A percentile compares a stretch with the other conserved stretches of the same genome.
Conservation (phyloP, 2,888 invertebrate species). For the Aspidapion aeneum region DNA sequence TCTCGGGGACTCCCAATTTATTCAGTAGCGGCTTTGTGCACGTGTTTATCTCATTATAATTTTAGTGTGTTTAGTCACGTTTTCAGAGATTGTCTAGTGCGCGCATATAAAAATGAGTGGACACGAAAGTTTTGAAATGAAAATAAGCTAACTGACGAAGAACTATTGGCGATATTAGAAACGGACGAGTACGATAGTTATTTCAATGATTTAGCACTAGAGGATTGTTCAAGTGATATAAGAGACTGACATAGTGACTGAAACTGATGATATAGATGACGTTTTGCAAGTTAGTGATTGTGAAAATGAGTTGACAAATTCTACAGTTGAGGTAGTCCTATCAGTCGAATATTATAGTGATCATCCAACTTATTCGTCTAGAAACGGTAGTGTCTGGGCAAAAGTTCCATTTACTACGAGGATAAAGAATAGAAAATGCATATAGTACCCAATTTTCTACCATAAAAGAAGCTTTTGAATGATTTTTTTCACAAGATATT, state of each 20-base stretch:
- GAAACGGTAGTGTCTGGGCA: conserved; percentile 16
- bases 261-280: conserved; percentile 9
- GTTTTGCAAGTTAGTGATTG: conserved; percentile 18
- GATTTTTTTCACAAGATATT: conserved; percentile 2
- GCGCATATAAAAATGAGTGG: neutral
- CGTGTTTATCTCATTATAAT: neutral
- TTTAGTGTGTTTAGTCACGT: too few relatives aligned
- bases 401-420: conserved; percentile 16
- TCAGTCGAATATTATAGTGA: conserved; percentile 13
- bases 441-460: neutral
- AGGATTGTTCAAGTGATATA: conserved; percentile 16
- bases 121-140: neutral
- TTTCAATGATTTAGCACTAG: conserved; percentile 17
- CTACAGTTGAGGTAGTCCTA: conserved; percentile 10
- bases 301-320: conserved; percentile 18
- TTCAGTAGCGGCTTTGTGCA: neutral
- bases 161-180: conserved; percentile 5
- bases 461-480: neutral
- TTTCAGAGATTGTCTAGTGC: neutral
- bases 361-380: conserved; percentile 17
- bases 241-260: neutral
- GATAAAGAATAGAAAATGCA: conserved; percentile 15
- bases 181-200: conserved; percentile 14
- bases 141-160: neutral
- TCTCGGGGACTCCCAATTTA: too few relatives aligned